Evolutionary conservation across 2,113 vertebrate species (phyloP).

Genomic region (Microtus richardsoni): DNA sequence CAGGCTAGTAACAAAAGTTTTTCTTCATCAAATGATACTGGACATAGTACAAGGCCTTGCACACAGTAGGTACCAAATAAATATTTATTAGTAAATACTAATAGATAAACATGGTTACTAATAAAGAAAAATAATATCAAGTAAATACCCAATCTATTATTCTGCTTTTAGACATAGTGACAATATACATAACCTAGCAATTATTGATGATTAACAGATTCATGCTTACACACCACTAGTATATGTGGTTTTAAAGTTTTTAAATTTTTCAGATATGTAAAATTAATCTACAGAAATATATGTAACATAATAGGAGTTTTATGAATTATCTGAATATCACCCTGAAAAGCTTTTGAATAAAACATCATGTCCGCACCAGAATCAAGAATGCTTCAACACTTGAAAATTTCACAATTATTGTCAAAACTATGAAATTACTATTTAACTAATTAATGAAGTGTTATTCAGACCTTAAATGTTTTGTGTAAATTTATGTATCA

Average conservation of each 20-base stretch:
- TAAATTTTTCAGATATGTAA: neutral
- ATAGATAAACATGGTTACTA: neutral
- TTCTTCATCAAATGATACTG: neutral
- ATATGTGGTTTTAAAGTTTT: conserved; percentile 33
- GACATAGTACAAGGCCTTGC: neutral
- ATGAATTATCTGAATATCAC: neutral
- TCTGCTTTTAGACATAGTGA: neutral
- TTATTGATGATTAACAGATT: neutral
- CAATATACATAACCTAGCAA: neutral
- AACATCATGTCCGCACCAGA: conserved; percentile 19
- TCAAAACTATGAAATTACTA: conserved; percentile 39
- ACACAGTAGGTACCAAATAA: neutral
- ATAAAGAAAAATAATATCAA: conserved; percentile 8
- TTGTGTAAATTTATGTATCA: neutral
- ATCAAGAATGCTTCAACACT: conserved; percentile 7
- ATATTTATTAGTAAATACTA: conserved; percentile 23
- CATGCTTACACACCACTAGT: neutral
- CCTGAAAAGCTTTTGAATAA: conserved; percentile 33
- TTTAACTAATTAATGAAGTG: neutral
- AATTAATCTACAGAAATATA: conserved; percentile 23
- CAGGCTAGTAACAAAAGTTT: neutral
- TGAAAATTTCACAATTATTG: conserved; percentile 28
- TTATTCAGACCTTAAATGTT: conserved; percentile 5
- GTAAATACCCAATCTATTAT: neutral
- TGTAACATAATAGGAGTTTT: neutral